Percentiles rank a stretch among this genome's conserved stretches.
Conservation (phyloP, 2,113 vertebrate genomes). For the Podilymbus podiceps region DNA sequence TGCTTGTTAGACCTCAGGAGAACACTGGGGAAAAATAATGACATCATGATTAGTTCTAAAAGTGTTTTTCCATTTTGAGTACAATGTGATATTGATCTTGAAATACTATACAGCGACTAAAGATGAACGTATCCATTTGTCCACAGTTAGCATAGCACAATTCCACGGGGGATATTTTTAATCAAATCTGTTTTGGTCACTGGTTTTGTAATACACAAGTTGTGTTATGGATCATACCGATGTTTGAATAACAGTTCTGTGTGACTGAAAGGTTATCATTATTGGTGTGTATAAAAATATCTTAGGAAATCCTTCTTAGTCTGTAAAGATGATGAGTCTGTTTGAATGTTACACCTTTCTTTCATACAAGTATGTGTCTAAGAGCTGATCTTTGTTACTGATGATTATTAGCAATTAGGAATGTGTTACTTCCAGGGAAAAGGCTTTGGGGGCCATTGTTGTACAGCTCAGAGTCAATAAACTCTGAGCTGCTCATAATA, state of each 20-base stretch:
- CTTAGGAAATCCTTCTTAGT: neutral
- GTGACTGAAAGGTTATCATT: neutral
- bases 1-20: neutral
- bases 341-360: slow-evolving; percentile 6
- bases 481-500: slow-evolving; percentile 68
- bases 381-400: slow-evolving; percentile 7
- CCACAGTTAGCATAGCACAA: neutral
- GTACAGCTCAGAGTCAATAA: slow-evolving; percentile 68
- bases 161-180: neutral
- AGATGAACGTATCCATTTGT: neutral
- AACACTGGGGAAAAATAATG: neutral
- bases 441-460: slow-evolving; percentile 48
- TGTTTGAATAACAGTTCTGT: neutral
- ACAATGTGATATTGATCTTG: neutral
- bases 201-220: neutral
- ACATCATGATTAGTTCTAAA: neutral
- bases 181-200: neutral
- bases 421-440: slow-evolving; percentile 51
- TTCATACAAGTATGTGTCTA: neutral
- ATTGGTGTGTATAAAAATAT: neutral
- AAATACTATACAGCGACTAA: neutral
- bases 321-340: neutral
- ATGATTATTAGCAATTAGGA: slow-evolving; percentile 62
- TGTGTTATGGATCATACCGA: neutral
- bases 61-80: neutral